Percentiles rank a stretch among this genome's conserved stretches.
Evolutionary conservation across 2,888 invertebrate species (phyloP).

Genomic region (Ommatoiulus sabulosus): DNA sequence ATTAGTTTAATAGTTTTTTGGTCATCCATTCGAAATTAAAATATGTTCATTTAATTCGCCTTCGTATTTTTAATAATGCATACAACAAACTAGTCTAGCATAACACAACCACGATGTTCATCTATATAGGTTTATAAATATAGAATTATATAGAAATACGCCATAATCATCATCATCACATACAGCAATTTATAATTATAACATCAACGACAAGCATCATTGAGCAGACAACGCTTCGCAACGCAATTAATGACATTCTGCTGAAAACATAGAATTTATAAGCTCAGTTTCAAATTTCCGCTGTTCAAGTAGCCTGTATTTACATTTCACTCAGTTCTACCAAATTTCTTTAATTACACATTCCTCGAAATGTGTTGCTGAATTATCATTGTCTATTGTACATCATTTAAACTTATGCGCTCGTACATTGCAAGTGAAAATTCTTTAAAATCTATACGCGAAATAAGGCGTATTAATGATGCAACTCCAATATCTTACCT

Average conservation of each 20-base stretch:
- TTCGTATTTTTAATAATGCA: constrained; percentile 3
- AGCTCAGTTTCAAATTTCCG: neutral
- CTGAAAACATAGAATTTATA: constrained; percentile 30
- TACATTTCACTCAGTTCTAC: neutral
- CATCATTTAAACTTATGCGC: too few species aligned
- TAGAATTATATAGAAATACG: constrained; percentile 34
- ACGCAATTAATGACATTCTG: constrained; percentile 7
- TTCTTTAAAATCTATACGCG: too few species aligned
- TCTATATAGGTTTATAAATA: constrained; percentile 28
- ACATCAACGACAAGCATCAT: constrained; percentile 28
- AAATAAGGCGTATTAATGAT: too few species aligned
- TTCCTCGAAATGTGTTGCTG: neutral
- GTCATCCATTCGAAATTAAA: constrained; percentile 6
- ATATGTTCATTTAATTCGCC: constrained; percentile 27
- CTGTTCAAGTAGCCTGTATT: neutral
- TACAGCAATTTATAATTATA: constrained; percentile 28
- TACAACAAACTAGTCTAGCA: constrained; percentile 14
- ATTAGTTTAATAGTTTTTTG: constrained; percentile 17
- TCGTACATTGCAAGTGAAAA: too few species aligned
- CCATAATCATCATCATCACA: constrained; percentile 10
- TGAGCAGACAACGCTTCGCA: constrained; percentile 28
- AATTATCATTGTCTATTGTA: neutral
- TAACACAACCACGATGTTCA: neutral
- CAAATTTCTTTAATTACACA: neutral
- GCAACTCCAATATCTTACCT: too few species aligned